Evolutionary conservation across 2,888 invertebrate species (phyloP), one percentile per base, ranked within the genome.

Genomic region (Junonia oenone): DNA sequence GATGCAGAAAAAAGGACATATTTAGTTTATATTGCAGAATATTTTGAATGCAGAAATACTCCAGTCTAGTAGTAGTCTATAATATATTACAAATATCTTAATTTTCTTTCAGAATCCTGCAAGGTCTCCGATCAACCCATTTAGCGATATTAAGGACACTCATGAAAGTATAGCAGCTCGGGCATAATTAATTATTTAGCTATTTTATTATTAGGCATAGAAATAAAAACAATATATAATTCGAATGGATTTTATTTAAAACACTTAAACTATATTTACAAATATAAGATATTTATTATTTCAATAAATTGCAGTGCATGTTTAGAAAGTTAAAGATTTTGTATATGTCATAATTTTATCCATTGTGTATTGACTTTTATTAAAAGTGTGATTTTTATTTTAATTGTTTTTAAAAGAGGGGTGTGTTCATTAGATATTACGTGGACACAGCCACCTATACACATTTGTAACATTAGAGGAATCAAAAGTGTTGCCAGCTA

Each of bases 61-160:
- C n/a, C n/a, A n/a, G n/a, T n/a, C n/a, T n/a, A n/a, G n/a, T n/a
- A n/a, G n/a, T n/a, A 49, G 5, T 15, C 6, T 33, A 33, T 9
- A 29, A 8, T 8, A 8, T 3, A 8, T 29, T 29, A n/a, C n/a
- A 11, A 29, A 29, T 33, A 33, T 14, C 29, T n/a, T 19, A 35
- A 6, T 19, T 59, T 68, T 61, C 51, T 90, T 91, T 8, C 76
- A 94, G 94, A 94, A 94, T 73, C 73, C 91, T 6, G 92, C 92
- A 2, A 90, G 92, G 63, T 88, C 93, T 9, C 93, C 93, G 0
- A 88, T 92, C 55, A 82, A 82, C 55, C 81, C 85, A 0, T 79
- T 75, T 26, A 78, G 55, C 0, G 68, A 68, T 27, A 48, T 55
- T 2, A 59, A 62, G 50, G 47, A 63, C 40, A 29, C 22, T 1